Percentiles rank a stretch among this genome's conserved stretches.
phyloP scores from a whole-genome alignment of 2,888 invertebrate species.

The Pterostichus madidus region DNA sequence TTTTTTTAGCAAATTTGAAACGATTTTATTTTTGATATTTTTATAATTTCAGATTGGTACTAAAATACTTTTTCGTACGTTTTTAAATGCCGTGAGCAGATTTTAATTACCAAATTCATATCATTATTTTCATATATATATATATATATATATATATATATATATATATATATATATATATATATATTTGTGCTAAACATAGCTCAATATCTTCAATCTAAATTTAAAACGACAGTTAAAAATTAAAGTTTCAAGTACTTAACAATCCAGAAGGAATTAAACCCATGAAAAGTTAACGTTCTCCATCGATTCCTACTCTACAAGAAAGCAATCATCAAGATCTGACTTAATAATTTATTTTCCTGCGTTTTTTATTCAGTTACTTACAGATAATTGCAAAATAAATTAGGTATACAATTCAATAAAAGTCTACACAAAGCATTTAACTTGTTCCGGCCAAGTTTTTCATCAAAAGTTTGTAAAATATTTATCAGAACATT shows the following conservation, averaged over 20 bases:
- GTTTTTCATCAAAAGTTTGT: slow-evolving; percentile 3
- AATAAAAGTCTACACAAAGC: not conserved
- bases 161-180: no score
- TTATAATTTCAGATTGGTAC: no score
- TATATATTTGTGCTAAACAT: no score
- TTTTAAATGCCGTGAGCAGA: no score
- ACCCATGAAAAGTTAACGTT: not conserved
- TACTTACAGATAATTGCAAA: slow-evolving; percentile 26
- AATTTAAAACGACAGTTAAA: no score
- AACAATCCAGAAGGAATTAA: not conserved
- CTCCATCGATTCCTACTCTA: not conserved
- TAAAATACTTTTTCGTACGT: no score
- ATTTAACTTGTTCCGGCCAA: not conserved
- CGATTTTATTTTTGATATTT: no score
- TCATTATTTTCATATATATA: no score
- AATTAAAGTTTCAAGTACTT: not conserved
- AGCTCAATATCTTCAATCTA: no score
- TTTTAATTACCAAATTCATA: no score
- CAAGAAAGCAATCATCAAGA: slow-evolving; percentile 17
- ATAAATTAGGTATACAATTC: slow-evolving; percentile 11
- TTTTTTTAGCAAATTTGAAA: no score
- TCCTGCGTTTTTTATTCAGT: not conserved
- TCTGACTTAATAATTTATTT: slow-evolving; percentile 4
- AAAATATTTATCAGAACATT: slow-evolving; percentile 1
- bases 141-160: no score